Base-by-base conservation (phyloP, 2,888 invertebrate species). In the Drosophila diplacantha region DNA sequence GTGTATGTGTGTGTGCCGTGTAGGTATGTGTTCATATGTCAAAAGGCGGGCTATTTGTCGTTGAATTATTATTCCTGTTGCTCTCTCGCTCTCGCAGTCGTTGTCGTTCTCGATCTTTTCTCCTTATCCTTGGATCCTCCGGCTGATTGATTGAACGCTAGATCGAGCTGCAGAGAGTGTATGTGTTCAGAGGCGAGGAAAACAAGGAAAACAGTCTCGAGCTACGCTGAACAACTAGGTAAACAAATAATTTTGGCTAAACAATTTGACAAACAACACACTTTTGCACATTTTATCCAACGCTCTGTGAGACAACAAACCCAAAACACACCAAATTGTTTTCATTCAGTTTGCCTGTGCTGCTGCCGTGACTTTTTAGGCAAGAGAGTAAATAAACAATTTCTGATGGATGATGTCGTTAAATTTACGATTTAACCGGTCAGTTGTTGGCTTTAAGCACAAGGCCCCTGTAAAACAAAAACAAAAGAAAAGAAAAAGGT, bases 191-290 rank as follows among this genome's bases (percentile, higher is more conserved):
- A 49, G 35, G 47, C 22, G 22, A 35, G 55, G 26, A 29, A 31
- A 44, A 44, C 44, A 35, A 69, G 67, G 72, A 66, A 63, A 76
- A 60, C 60, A 59, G 72, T 71, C 69, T 76, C 55, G 74, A 62
- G 74, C 74, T 80, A 74, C 69, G 64, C 72, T 74, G 62, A 72
- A 73, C 50, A 58, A 43, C 68, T 81, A 72, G 47, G 73, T 72
- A 80, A 82, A 77, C 75, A 81, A 81, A 72, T 82, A 81, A 78
- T 83, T 77, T 77, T 77, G 83, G 83, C 81, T 83, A 78, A 56
- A 77, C 77, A 77, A 75, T 83, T 83, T 75, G 75, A 77, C 78
- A 78, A 81, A 75, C 75, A 77, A 75, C 75, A 83, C 83, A 81
- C 81, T 70, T 69, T 82, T 80, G 75, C 78, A 80, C 83, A 82